Evolutionary conservation across 2,797 vertebrate species (phyloP).

Genomic region (Champsocephalus gunnari): DNA sequence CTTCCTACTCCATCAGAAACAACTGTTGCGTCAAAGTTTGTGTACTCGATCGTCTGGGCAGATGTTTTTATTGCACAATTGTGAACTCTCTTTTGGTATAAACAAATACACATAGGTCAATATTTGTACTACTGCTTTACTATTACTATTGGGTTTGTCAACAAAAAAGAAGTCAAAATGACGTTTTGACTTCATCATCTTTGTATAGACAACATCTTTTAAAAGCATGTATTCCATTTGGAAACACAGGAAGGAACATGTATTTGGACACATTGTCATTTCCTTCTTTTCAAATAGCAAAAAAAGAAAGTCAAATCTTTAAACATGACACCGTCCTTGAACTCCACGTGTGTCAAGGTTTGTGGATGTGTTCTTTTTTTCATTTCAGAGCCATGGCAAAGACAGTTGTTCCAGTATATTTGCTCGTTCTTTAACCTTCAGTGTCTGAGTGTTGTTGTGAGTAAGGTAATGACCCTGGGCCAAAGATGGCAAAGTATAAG

Average conservation of each 20-base stretch:
- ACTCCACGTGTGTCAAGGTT: constrained; percentile 41
- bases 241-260: too few species aligned
- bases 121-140: background rate
- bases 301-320: background rate
- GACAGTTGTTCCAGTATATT: constrained; percentile 35
- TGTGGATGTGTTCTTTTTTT: background rate
- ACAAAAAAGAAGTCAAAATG: too few species aligned
- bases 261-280: too few species aligned
- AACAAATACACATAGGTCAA: background rate
- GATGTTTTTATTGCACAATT: constrained; percentile 14
- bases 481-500: background rate
- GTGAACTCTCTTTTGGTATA: background rate
- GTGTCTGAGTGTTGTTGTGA: constrained; percentile 57
- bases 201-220: too few species aligned
- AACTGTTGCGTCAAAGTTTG: constrained; percentile 14
- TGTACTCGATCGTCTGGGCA: background rate
- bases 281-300: too few species aligned
- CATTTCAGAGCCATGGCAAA: constrained; percentile 35
- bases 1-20: background rate
- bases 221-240: too few species aligned
- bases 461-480: constrained; percentile 39
- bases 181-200: too few species aligned
- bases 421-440: constrained; percentile 26
- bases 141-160: background rate
- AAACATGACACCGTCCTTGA: background rate